Percentiles rank a stretch among this genome's conserved stretches.
These are phyloP conservation scores for Galaxias olidus DNA, from an alignment of 2,797 vertebrate species.

Conservation along the genomic window DNA sequence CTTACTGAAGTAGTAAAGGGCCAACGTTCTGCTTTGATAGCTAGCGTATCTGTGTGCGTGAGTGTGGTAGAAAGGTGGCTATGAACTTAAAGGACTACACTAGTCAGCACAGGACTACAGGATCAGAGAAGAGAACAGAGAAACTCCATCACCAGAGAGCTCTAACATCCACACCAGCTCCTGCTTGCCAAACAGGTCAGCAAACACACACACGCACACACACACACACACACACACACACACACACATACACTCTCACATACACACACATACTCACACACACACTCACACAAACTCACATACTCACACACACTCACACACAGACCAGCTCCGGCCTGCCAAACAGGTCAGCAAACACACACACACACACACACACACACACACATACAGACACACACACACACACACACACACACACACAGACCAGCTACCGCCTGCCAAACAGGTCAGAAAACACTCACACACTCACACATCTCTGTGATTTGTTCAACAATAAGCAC, in stretches of 20 bases:
- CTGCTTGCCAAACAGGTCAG: constrained; percentile 47
- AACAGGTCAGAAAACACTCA: too few relatives aligned
- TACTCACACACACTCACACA: too few relatives aligned
- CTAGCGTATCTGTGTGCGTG: not conserved
- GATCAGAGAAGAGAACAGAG: constrained; percentile 10
- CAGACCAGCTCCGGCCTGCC: constrained; percentile 45
- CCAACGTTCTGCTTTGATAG: too few relatives aligned
- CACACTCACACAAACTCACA: too few relatives aligned
- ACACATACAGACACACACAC: too few relatives aligned
- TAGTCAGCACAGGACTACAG: not conserved
- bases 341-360: constrained; percentile 45
- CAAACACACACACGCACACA: constrained; percentile 68
- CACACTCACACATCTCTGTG: too few relatives aligned
- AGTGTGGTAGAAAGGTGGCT: not conserved
- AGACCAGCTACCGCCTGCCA: too few relatives aligned
- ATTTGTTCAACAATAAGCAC: too few relatives aligned
- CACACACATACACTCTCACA: too few relatives aligned
- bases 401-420: too few relatives aligned
- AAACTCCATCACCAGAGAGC: constrained; percentile 34
- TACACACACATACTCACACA: too few relatives aligned
- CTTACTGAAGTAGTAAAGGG: not conserved
- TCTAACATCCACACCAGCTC: constrained; percentile 46
- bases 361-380: not conserved
- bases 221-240: constrained; percentile 4
- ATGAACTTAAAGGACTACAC: not conserved